A percentile compares a stretch with the other conserved stretches of the same genome.
These are phyloP conservation scores for Distichodus sexfasciatus DNA, from an alignment of 2,797 vertebrate genomes.

Conservation along the genomic window DNA sequence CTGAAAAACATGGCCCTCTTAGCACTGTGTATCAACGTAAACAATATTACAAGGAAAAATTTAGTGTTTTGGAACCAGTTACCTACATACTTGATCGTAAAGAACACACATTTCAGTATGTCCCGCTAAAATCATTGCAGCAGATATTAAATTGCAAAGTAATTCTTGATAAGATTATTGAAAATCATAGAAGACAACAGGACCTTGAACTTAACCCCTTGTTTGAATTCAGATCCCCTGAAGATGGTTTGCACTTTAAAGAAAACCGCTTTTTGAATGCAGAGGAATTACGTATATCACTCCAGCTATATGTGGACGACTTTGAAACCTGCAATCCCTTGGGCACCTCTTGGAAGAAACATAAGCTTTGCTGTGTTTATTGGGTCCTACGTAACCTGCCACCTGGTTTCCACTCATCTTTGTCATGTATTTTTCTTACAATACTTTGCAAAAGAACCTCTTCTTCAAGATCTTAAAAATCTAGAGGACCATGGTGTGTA, in stretches of 20 bases:
- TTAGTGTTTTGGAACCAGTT: constrained; percentile 6
- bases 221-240: not conserved
- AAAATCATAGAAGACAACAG: not conserved
- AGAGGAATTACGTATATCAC: constrained; percentile 1
- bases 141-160: not conserved
- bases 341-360: constrained; percentile 10
- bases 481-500: constrained; percentile 7
- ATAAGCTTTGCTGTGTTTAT: constrained; percentile 11
- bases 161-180: not conserved
- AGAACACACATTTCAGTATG: constrained; percentile 6
- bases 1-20: not conserved
- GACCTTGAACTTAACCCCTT: not conserved
- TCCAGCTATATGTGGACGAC: not conserved
- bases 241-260: constrained; percentile 6
- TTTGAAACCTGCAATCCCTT: constrained; percentile 6
- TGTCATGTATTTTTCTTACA: constrained; percentile 5
- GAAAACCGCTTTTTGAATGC: constrained; percentile 6
- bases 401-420: constrained; percentile 2
- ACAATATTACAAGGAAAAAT: not conserved
- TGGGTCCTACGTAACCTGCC: constrained; percentile 18
- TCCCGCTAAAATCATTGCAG: constrained; percentile 3
- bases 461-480: constrained; percentile 7
- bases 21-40: not conserved
- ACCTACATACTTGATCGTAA: constrained; percentile 7
- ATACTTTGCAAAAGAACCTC: constrained; percentile 23